Base-by-base conservation (phyloP, 2,113 vertebrate species). In the Neopipo cinnamomea region DNA sequence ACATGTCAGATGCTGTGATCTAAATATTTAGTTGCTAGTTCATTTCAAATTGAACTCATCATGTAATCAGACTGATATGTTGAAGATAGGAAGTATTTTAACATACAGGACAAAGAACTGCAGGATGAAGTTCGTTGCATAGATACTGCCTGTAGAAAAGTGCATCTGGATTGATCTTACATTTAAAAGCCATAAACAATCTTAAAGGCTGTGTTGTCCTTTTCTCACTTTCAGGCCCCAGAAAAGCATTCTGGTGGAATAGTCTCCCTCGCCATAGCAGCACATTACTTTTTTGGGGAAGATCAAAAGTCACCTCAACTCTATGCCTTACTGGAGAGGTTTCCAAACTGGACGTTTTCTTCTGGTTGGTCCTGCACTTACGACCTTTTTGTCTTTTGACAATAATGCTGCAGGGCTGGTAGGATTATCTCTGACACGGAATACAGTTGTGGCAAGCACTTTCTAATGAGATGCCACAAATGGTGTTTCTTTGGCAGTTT, bases 361-460 rank as follows among this genome's bases (percentile, higher is more conserved):
- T 99, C 99, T 8, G 98, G 98, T 41, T 99, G 99, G 99, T 98
- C 99, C 97, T 99, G 98, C 96, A 99, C 99, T 44, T 99, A 99
- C 0, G 97, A 98, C 93, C 98, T 99, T 96, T 99, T 97, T 96
- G 95, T 98, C 67, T 98, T 98, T 61, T 92, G 66, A 55, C 65
- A 63, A 15, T 79, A 91, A 6, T 50, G 21, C 49, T 50, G 25
- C 39, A 56, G 28, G 4, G 12, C n/a, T 70, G 9, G 10, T 9
- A 55, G 41, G 41, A 14, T 52, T 22, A 24, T 53, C 15, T 67
- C 25, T 79, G 27, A 50, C 2, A 1, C 30, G 78, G 65, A 58
- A 50, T 55, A 41, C 46, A 65, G 11, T 73, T 70, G 65, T 28
- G 85, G 25, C 61, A 85, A 66, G 63, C 11, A 27, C 42, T 39